These are phyloP conservation scores for Mirza zaza DNA, from an alignment of 2,113 vertebrate species.

Conservation along the genomic window DNA sequence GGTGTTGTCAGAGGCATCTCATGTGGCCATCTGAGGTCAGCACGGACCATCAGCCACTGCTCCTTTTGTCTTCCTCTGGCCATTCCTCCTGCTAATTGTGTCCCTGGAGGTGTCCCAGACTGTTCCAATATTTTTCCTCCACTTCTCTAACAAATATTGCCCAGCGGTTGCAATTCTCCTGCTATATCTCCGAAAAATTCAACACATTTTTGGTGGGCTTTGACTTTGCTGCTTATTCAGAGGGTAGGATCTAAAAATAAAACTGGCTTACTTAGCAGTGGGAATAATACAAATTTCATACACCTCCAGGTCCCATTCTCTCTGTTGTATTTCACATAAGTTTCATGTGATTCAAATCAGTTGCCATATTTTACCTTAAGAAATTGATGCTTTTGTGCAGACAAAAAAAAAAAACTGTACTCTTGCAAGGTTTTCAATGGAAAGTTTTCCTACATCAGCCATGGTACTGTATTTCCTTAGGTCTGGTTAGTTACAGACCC, in stretches of 20 bases:
- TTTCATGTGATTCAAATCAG: neutral
- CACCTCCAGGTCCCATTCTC: conserved; percentile 44
- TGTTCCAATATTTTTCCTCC: neutral
- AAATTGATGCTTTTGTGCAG: neutral
- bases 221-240: conserved; percentile 60
- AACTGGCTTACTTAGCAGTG: neutral
- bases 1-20: neutral
- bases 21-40: neutral
- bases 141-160: neutral
- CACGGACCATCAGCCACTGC: no score
- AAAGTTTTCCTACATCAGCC: neutral
- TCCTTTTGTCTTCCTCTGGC: neutral
- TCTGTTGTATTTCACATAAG: neutral
- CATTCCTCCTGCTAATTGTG: neutral
- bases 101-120: neutral
- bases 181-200: conserved; percentile 56
- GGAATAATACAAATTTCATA: conserved; percentile 60
- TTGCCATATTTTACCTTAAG: neutral
- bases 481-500: conserved; percentile 28
- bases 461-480: neutral
- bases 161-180: conserved; percentile 3
- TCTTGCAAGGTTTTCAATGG: neutral
- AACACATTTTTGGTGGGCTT: conserved; percentile 26
- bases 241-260: conserved; percentile 34
- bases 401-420: neutral